phyloP scores from a whole-genome alignment of 2,888 invertebrate species.

The Schizotus pectinicornis region DNA sequence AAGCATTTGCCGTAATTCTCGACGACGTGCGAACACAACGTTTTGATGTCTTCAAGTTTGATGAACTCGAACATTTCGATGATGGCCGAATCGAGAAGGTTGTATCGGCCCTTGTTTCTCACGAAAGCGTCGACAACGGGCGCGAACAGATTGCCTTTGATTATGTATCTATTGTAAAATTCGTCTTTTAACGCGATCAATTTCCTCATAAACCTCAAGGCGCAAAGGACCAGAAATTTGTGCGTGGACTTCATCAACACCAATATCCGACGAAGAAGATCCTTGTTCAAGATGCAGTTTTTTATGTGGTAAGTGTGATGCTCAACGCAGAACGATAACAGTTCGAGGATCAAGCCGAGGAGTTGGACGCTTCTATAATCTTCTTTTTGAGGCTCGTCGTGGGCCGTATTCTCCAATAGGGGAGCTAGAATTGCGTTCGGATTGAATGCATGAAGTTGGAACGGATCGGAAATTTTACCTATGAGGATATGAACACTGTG shows the following conservation, averaged over 20 bases:
- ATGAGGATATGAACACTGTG: slow-evolving; percentile 96
- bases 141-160: slow-evolving; percentile 91
- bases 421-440: slow-evolving; percentile 68
- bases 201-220: slow-evolving; percentile 95
- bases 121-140: slow-evolving; percentile 96
- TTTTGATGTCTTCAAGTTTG: slow-evolving; percentile 90
- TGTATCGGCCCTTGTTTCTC: slow-evolving; percentile 96
- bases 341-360: slow-evolving; percentile 90
- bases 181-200: slow-evolving; percentile 98
- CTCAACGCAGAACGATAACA: slow-evolving; percentile 97
- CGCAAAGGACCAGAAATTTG: slow-evolving; percentile 95
- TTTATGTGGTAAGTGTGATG: slow-evolving; percentile 99
- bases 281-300: slow-evolving; percentile 96
- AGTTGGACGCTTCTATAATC: slow-evolving; percentile 97
- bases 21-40: slow-evolving; percentile 90
- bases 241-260: slow-evolving; percentile 97
- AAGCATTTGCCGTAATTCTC: slow-evolving; percentile 95
- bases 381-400: slow-evolving; percentile 88
- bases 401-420: slow-evolving; percentile 89
- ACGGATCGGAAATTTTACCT: slow-evolving; percentile 62
- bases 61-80: slow-evolving; percentile 99
- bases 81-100: slow-evolving; percentile 97
- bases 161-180: slow-evolving; percentile 92
- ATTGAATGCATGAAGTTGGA: background rate
- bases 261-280: slow-evolving; percentile 91